A percentile compares a stretch with the other conserved stretches of the same genome.
phyloP scores from a whole-genome alignment of 2,888 invertebrate genomes.

The Protonemura montana region DNA sequence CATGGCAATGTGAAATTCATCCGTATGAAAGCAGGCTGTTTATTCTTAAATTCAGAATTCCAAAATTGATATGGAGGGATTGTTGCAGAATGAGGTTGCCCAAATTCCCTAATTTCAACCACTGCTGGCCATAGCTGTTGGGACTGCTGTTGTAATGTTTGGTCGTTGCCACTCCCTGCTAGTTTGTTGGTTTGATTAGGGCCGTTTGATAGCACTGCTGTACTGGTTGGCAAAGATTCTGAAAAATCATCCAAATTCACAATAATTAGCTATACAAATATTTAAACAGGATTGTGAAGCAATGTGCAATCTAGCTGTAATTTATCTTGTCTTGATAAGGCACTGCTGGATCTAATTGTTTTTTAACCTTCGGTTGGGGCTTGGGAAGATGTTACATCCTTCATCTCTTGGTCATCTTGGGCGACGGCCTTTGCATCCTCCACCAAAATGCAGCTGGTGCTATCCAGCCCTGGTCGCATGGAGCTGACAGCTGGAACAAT shows the following conservation, averaged over 20 bases:
- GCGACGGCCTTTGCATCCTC: conserved; percentile 89
- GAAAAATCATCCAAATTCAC: conserved; percentile 52
- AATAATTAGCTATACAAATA: neutral
- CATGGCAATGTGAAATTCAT: conserved; percentile 90
- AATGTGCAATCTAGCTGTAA: too few relatives aligned
- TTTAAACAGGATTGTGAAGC: too few relatives aligned
- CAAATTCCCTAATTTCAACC: conserved; percentile 83
- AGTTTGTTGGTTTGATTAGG: conserved; percentile 43
- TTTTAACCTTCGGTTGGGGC: conserved; percentile 77
- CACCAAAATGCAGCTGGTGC: conserved; percentile 87
- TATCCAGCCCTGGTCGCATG: conserved; percentile 88
- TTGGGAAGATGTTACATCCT: conserved; percentile 75
- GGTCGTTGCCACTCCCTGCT: conserved; percentile 46
- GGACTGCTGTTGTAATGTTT: conserved; percentile 69
- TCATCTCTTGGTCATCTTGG: conserved; percentile 79
- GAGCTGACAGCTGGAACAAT: conserved; percentile 84
- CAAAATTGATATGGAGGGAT: conserved; percentile 92
- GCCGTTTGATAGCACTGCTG: conserved; percentile 71
- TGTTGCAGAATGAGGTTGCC: conserved; percentile 80
- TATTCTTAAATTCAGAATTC: conserved; percentile 91
- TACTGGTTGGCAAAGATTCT: conserved; percentile 79
- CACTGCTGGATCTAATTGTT: too few relatives aligned
- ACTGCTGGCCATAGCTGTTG: conserved; percentile 71
- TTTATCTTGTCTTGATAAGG: neutral
- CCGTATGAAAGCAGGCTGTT: conserved; percentile 86